Evolutionary conservation across 1,140 invertebrate species (phyloP).

Genomic region (Sesamia nonagrioides): DNA sequence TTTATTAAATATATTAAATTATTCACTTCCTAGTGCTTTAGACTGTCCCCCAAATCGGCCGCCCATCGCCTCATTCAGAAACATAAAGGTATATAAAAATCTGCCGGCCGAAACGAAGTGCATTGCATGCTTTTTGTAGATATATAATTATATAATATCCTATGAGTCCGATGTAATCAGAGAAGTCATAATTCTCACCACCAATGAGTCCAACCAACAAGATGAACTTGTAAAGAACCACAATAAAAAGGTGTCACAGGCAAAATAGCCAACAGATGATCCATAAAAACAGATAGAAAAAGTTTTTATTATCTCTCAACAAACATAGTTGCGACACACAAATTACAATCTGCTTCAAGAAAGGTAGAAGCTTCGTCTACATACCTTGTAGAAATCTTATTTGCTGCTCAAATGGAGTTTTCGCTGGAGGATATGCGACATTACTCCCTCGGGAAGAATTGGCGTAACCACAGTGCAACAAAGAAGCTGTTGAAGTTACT

Average conservation of each 20-base stretch:
- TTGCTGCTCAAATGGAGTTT: conserved; percentile 13
- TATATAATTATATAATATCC: too few species aligned
- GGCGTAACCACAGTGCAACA: background rate
- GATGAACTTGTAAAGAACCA: background rate
- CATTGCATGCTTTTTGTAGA: too few species aligned
- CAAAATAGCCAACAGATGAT: background rate
- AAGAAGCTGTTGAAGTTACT: background rate
- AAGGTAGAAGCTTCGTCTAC: background rate
- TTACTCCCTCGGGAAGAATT: conserved; percentile 3
- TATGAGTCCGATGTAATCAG: too few species aligned
- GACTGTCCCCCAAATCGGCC: too few species aligned
- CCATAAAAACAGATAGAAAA: background rate
- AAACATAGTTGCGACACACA: background rate
- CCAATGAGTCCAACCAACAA: background rate
- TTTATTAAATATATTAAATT: too few species aligned
- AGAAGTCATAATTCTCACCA: too few species aligned
- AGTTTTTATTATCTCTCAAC: background rate
- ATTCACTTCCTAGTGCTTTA: too few species aligned
- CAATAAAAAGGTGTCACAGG: background rate
- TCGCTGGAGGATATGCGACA: background rate
- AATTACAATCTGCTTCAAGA: background rate
- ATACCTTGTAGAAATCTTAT: conserved; percentile 5
- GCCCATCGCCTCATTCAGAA: too few species aligned
- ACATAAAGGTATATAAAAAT: too few species aligned
- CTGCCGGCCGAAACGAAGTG: too few species aligned